Percentiles rank a stretch among this genome's conserved stretches.
Conservation (phyloP, 2,888 invertebrate species). For the Dolichopus griseipennis region DNA sequence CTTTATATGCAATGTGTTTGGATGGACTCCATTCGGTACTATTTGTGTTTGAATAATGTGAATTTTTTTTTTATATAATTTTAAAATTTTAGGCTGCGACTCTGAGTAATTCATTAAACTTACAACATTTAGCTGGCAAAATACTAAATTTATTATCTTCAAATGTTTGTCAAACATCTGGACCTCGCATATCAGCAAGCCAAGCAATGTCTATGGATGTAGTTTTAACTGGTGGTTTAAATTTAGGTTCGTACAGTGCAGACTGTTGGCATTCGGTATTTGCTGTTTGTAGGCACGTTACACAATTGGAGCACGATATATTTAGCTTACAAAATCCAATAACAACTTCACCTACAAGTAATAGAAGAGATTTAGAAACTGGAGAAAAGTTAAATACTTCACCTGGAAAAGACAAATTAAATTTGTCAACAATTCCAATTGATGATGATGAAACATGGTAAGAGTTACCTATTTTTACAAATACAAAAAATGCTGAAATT, state of each 20-base stretch:
- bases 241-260: slow-evolving; percentile 83
- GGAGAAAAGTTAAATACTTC: slow-evolving; percentile 35
- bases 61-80: slow-evolving; percentile 8
- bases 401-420: slow-evolving; percentile 50
- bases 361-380: slow-evolving; percentile 38
- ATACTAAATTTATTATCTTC: slow-evolving; percentile 78
- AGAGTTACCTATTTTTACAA: slow-evolving; percentile 26
- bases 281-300: slow-evolving; percentile 85
- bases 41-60: background rate
- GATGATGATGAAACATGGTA: slow-evolving; percentile 73
- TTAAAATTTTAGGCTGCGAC: slow-evolving; percentile 61
- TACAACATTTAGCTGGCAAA: slow-evolving; percentile 85
- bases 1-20: slow-evolving; percentile 71
- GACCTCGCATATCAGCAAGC: slow-evolving; percentile 71
- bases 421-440: slow-evolving; percentile 53
- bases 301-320: slow-evolving; percentile 81
- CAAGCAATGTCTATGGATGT: slow-evolving; percentile 91
- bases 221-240: slow-evolving; percentile 74
- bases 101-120: slow-evolving; percentile 76
- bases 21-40: slow-evolving; percentile 78
- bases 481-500: background rate
- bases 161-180: slow-evolving; percentile 76
- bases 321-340: slow-evolving; percentile 64
- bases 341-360: slow-evolving; percentile 36
- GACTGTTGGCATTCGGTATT: slow-evolving; percentile 96